Conservation (phyloP, 2,113 vertebrate species). For the Actinemys pallida region DNA sequence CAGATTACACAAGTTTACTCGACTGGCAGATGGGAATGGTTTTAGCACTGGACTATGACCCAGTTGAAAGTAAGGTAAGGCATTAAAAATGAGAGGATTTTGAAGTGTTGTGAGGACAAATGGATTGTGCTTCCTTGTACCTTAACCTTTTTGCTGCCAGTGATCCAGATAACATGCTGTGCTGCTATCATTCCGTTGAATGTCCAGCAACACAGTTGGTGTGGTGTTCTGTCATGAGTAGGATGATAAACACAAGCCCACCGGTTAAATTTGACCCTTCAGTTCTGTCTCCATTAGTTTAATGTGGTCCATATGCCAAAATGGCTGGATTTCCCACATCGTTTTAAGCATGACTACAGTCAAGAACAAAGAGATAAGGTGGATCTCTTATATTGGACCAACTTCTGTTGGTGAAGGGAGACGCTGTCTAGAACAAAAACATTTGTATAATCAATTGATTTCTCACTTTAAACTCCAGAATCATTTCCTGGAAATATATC, state of each 20-base stretch:
- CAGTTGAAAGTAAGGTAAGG: slow-evolving; percentile 88
- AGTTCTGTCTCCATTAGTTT: not conserved
- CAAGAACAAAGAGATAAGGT: not conserved
- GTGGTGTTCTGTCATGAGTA: not conserved
- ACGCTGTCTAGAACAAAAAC: not conserved
- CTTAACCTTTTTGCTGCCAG: slow-evolving; percentile 56
- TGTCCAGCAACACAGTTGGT: not conserved
- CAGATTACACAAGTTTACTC: slow-evolving; percentile 81
- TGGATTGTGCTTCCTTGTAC: slow-evolving; percentile 44
- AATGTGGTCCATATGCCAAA: not conserved
- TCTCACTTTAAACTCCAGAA: not conserved
- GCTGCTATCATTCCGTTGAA: not conserved
- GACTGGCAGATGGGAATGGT: slow-evolving; percentile 87
- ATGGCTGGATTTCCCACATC: not conserved
- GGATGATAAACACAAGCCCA: not conserved
- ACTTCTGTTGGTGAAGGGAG: not conserved
- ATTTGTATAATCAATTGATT: not conserved
- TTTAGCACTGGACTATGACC: slow-evolving; percentile 92
- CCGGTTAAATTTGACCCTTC: not conserved
- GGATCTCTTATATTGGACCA: not conserved
- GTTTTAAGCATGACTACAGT: not conserved
- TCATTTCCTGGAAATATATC: not conserved
- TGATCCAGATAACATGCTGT: not conserved
- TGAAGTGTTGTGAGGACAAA: slow-evolving; percentile 63
- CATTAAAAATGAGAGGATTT: slow-evolving; percentile 66